Conservation (phyloP, 2,797 vertebrate species). For the Falco novaeseelandiae region DNA sequence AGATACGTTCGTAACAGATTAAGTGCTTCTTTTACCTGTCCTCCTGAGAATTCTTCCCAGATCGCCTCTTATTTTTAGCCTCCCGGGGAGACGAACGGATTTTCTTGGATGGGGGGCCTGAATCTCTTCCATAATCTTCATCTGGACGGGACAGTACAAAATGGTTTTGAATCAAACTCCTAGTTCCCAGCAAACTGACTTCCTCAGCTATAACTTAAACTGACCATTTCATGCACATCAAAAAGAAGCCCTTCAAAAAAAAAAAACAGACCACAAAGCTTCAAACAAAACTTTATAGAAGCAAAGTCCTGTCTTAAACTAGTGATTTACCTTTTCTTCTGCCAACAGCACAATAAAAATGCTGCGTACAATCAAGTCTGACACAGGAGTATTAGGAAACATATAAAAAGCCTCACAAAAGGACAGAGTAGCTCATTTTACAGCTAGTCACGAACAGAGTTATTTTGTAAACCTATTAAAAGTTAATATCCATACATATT, state of each 20-base stretch:
- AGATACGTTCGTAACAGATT: fast-evolving
- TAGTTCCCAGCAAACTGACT: conserved; percentile 8
- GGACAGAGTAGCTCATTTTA: neutral
- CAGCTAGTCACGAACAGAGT: neutral
- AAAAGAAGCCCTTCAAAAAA: neutral
- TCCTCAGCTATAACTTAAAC: neutral
- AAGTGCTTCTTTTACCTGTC: conserved; percentile 84
- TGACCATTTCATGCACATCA: neutral
- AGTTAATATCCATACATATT: fast-evolving
- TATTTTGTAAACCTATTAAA: neutral
- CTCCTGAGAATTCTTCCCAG: conserved; percentile 95
- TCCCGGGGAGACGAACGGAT: conserved; percentile 91
- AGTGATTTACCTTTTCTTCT: neutral
- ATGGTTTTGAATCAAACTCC: neutral
- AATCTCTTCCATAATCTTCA: conserved; percentile 92
- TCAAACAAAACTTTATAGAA: neutral
- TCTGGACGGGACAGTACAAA: conserved; percentile 73
- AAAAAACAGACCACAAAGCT: neutral
- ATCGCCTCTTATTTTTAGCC: conserved; percentile 91
- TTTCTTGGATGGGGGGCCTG: conserved; percentile 92
- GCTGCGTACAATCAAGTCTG: neutral
- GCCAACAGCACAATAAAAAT: neutral
- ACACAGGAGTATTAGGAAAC: neutral
- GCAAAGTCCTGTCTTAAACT: neutral
- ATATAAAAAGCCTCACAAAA: neutral